Conservation (phyloP, 37 sponge, comb jelly and placozoan genomes). For the Halichondria panicea region DNA sequence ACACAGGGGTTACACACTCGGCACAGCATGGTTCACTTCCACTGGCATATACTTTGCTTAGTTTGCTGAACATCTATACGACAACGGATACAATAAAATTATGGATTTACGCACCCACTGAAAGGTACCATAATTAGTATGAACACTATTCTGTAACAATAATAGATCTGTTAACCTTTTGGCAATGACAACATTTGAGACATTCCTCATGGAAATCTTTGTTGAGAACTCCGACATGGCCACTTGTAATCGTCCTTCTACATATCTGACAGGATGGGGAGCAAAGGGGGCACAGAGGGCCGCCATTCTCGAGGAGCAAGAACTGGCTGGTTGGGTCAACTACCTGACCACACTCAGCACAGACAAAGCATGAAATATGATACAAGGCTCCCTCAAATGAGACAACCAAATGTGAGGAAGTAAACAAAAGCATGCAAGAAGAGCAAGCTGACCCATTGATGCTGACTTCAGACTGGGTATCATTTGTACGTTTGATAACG, state of each 20-base stretch:
- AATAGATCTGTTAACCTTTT: conserved; percentile 25
- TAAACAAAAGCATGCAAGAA: too few relatives aligned
- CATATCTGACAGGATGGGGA: conserved; percentile 52
- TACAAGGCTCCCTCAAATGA: conserved; percentile 24
- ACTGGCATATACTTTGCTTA: conserved; percentile 35
- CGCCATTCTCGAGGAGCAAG: conserved; percentile 36
- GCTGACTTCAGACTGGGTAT: too few relatives aligned
- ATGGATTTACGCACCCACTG: too few relatives aligned
- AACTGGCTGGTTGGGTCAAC: conserved; percentile 30
- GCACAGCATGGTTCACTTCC: conserved; percentile 50
- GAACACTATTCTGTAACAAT: neutral
- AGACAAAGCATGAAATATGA: conserved; percentile 46
- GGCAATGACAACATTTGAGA: conserved; percentile 41
- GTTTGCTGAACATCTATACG: neutral
- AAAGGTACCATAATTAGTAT: neutral
- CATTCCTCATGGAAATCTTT: conserved; percentile 77
- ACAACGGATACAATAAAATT: neutral
- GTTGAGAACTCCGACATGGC: conserved; percentile 53
- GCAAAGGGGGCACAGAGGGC: conserved; percentile 55
- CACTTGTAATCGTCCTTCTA: conserved; percentile 34
- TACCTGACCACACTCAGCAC: conserved; percentile 31
- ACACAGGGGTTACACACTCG: conserved; percentile 51
- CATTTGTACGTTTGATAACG: too few relatives aligned
- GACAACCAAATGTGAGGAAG: conserved; percentile 8
- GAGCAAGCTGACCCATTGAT: too few relatives aligned